Evolutionary conservation across 2,113 vertebrate genomes (phyloP).

Genomic region (Oryzias celebensis): DNA sequence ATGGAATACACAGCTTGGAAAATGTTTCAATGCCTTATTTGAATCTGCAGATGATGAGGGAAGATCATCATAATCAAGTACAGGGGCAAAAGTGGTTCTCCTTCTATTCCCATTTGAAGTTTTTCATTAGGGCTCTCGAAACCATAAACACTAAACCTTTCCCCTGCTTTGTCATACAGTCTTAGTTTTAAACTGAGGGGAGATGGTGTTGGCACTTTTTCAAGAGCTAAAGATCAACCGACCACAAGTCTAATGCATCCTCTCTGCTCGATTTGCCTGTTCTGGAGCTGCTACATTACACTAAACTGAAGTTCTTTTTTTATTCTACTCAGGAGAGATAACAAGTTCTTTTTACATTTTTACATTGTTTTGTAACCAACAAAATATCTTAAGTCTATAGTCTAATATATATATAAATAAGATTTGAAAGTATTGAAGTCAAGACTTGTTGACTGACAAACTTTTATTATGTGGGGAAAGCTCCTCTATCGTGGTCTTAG

Average conservation of each 20-base stretch:
- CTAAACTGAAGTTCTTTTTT: constrained; percentile 62
- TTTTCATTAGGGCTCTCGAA: constrained; percentile 70
- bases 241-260: constrained; percentile 72
- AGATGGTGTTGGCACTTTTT: constrained; percentile 58
- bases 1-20: constrained; percentile 60
- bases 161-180: constrained; percentile 61
- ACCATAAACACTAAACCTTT: constrained; percentile 71
- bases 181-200: constrained; percentile 57
- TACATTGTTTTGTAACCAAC: constrained; percentile 41
- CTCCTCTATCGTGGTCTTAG: constrained; percentile 24
- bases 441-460: not conserved
- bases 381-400: too few species aligned
- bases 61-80: constrained; percentile 73
- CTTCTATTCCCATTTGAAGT: constrained; percentile 57
- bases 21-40: constrained; percentile 64
- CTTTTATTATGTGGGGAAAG: constrained; percentile 35
- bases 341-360: constrained; percentile 44
- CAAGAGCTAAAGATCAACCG: constrained; percentile 70
- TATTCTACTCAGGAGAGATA: constrained; percentile 22
- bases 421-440: too few species aligned
- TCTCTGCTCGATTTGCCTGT: constrained; percentile 61
- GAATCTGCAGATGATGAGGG: constrained; percentile 63
- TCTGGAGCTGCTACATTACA: constrained; percentile 61
- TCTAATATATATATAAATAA: too few species aligned
- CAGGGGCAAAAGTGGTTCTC: constrained; percentile 50